phyloP scores from a whole-genome alignment of 1,140 invertebrate species.

The Bradynema listronoti region DNA sequence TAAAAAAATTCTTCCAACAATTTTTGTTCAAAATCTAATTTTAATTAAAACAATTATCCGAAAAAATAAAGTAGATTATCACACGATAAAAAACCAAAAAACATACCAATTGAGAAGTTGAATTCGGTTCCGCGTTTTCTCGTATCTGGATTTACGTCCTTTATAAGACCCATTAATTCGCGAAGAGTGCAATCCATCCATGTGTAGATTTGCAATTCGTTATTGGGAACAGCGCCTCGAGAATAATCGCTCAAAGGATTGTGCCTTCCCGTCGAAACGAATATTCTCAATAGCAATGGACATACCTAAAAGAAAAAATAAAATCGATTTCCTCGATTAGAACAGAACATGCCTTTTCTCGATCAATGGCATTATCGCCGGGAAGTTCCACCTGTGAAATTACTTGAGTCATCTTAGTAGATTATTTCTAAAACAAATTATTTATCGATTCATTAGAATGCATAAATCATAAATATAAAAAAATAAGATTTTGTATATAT shows the following conservation, averaged over 20 bases:
- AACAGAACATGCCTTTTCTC: conserved; percentile 44
- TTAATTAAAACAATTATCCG: background rate
- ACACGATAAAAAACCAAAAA: too few species aligned
- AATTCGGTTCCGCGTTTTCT: conserved; percentile 91
- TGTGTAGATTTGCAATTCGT: conserved; percentile 89
- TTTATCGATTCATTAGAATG: background rate
- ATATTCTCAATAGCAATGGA: conserved; percentile 85
- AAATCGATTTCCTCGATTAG: background rate
- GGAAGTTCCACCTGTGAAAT: conserved; percentile 45
- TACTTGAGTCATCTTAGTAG: conserved; percentile 34
- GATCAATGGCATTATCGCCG: conserved; percentile 45
- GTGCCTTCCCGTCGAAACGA: conserved; percentile 81
- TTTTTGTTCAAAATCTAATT: too few species aligned
- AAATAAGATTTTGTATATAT: background rate
- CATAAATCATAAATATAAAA: background rate
- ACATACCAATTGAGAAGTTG: conserved; percentile 74
- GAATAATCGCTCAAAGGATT: conserved; percentile 82
- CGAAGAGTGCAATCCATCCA: conserved; percentile 93
- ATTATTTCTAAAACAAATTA: conserved; percentile 1
- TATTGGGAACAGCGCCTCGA: conserved; percentile 80
- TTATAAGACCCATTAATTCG: conserved; percentile 86
- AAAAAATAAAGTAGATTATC: background rate
- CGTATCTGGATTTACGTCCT: conserved; percentile 94
- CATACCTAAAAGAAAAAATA: conserved; percentile 69
- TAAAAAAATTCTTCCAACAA: too few species aligned